Evolutionary conservation across 2,888 invertebrate species (phyloP).

Genomic region (Bimastos eiseni): DNA sequence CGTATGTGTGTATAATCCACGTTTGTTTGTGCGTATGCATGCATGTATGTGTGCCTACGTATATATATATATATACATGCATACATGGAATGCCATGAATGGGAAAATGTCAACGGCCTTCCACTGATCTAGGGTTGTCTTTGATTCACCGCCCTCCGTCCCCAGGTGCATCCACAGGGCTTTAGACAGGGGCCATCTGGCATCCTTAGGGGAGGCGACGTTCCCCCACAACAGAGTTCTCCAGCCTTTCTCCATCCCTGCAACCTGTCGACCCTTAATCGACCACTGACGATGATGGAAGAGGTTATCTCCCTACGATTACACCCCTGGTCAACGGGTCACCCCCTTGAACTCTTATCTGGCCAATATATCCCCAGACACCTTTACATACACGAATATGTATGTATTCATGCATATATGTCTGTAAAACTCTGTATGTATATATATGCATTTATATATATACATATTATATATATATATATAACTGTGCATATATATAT

Average conservation of each 20-base stretch:
- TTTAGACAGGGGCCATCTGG: conserved; percentile 10
- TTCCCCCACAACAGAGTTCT: not conserved
- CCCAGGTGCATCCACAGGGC: not conserved
- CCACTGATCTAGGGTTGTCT: not conserved
- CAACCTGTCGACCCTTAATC: not conserved
- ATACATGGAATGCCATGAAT: not conserved
- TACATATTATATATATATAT: not conserved
- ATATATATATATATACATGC: too few species aligned
- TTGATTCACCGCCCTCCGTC: not conserved
- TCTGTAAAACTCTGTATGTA: not conserved
- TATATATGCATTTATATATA: not conserved
- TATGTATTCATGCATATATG: conserved; percentile 5
- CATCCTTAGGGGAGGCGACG: not conserved
- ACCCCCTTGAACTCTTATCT: not conserved
- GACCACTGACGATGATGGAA: not conserved
- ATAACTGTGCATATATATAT: not conserved
- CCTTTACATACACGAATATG: not conserved
- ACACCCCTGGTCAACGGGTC: conserved; percentile 1
- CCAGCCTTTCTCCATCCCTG: not conserved
- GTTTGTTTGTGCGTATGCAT: too few species aligned
- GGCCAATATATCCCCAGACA: not conserved
- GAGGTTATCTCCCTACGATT: not conserved
- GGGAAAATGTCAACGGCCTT: not conserved
- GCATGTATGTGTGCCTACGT: too few species aligned
- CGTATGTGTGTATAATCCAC: too few species aligned